Conservation (phyloP, 2,797 vertebrate species). For the Ataeniobius toweri region DNA sequence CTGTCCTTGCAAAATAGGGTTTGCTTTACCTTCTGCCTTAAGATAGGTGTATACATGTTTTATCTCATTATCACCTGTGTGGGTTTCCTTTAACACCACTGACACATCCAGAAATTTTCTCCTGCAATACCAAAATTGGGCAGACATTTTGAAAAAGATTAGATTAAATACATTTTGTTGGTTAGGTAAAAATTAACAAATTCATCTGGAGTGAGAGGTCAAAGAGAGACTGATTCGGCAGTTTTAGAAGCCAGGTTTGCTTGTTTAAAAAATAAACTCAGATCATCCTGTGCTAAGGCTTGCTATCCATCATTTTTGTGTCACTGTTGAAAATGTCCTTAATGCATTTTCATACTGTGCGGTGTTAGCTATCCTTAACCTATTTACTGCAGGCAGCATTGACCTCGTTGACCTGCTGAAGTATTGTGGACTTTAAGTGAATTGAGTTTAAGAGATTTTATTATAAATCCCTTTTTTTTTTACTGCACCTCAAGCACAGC, state of each 20-base stretch:
- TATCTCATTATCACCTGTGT: background rate
- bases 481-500: background rate
- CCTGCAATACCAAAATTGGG: background rate
- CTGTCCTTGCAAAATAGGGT: background rate
- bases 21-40: background rate
- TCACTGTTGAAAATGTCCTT: background rate
- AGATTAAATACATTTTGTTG: constrained; percentile 17
- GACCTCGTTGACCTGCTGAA: background rate
- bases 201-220: constrained; percentile 2
- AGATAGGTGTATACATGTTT: background rate
- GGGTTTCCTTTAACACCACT: background rate
- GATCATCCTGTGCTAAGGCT: too few relatives aligned
- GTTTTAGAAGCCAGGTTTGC: background rate
- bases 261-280: background rate
- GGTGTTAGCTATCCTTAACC: background rate
- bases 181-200: constrained; percentile 14
- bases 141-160: constrained; percentile 15
- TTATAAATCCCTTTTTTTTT: background rate
- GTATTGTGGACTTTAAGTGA: background rate
- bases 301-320: background rate
- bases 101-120: background rate
- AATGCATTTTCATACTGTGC: background rate
- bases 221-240: background rate
- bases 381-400: background rate
- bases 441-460: background rate